Percentiles rank a stretch among this genome's conserved stretches.
phyloP scores from a whole-genome alignment of 1,140 invertebrate genomes.

The Ruditapes philippinarum region DNA sequence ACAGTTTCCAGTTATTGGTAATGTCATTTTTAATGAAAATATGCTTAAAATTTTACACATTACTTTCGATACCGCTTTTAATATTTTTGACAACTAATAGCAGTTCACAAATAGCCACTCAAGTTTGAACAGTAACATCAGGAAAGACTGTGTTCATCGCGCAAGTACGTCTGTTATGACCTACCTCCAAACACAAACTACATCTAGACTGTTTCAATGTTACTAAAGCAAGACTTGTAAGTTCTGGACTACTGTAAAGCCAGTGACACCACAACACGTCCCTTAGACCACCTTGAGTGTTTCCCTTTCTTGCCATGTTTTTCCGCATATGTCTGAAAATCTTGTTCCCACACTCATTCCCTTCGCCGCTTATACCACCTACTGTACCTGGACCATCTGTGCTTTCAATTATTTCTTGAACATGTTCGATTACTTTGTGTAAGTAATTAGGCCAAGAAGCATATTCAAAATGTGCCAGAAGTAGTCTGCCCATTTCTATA shows the following conservation, averaged over 20 bases:
- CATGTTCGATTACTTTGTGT: constrained; percentile 5
- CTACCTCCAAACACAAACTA: not conserved
- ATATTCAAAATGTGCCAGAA: not conserved
- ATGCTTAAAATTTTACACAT: not conserved
- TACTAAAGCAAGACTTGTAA: not conserved
- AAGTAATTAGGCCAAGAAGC: not conserved
- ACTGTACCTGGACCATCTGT: not conserved
- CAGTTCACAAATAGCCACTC: too few species aligned
- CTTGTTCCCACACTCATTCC: constrained; percentile 12
- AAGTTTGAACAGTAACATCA: not conserved
- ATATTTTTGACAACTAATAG: too few species aligned
- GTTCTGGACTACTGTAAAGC: constrained; percentile 12
- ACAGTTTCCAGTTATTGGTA: too few species aligned
- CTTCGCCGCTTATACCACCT: constrained; percentile 8
- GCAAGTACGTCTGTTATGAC: constrained; percentile 4
- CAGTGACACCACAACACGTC: not conserved
- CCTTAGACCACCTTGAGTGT: constrained; percentile 12
- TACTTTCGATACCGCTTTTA: not conserved
- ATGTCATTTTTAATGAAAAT: not conserved
- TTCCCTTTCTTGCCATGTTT: constrained; percentile 12
- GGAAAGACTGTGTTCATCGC: not conserved
- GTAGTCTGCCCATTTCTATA: not conserved
- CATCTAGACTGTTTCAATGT: not conserved
- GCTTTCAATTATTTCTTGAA: not conserved
- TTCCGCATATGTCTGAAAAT: not conserved